Evolutionary conservation across 2,113 vertebrate genomes (phyloP).

Genomic region (Gasterosteus nipponicus): DNA sequence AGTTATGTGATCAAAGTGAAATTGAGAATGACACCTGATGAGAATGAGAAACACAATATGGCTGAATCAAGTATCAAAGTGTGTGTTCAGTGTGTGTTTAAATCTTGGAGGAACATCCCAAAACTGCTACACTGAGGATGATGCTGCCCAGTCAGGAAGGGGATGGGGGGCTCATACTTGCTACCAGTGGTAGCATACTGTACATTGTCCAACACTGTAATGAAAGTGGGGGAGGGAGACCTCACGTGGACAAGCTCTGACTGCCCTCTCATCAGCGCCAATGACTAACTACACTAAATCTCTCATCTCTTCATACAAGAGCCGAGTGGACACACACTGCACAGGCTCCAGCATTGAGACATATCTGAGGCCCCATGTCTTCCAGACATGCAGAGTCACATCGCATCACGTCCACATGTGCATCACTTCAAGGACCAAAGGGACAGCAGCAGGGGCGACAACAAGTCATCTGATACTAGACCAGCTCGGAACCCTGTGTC

Average conservation of each 20-base stretch:
- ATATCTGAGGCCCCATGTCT: conserved; percentile 32
- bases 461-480: conserved; percentile 40
- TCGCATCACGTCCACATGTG: conserved; percentile 52
- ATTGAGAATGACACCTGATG: conserved; percentile 8
- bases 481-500: neutral
- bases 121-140: conserved; percentile 24
- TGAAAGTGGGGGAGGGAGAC: conserved; percentile 37
- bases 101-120: conserved; percentile 28
- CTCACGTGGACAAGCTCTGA: conserved; percentile 52
- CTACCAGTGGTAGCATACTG: conserved; percentile 39
- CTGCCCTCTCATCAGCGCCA: conserved; percentile 44
- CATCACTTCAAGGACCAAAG: conserved; percentile 37
- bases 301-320: conserved; percentile 37
- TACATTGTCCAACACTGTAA: conserved; percentile 53
- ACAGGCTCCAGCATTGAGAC: conserved; percentile 12
- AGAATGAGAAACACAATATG: neutral
- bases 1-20: conserved; percentile 43
- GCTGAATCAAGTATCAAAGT: neutral
- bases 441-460: conserved; percentile 14
- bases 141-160: conserved; percentile 17
- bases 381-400: conserved; percentile 57
- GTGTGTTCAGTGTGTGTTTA: conserved; percentile 12
- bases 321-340: neutral
- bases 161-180: conserved; percentile 47
- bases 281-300: conserved; percentile 32